Evolutionary conservation across 1,140 invertebrate species (phyloP), one percentile per base, ranked within the genome.

Genomic region (Orchesella cincta): DNA sequence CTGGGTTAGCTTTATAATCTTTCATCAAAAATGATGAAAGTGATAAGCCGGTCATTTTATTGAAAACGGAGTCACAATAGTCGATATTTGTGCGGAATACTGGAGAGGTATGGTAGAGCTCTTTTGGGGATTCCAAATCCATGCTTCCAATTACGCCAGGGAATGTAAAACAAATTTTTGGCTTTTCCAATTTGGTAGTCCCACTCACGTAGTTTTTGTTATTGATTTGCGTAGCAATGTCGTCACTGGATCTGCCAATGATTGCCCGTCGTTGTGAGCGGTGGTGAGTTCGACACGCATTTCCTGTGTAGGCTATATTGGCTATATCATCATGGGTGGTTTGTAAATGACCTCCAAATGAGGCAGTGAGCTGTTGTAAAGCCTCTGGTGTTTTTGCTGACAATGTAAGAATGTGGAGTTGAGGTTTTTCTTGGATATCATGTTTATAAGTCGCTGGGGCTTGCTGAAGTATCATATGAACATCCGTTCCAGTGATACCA

Each of bases 401-500:
- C 12, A 57, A 14, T 57, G 54, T 57, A 3, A 57, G 8, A 23
- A 57, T 12, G 23, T 57, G 54, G 54, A 26, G 54, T n/a, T 12
- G 14, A 18, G 8, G 8, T 57, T 5, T 16, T 57, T 57, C n/a
- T 26, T 23, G 12, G 8, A 57, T 23, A 26, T 14, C 3, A n/a
- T n/a, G 54, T n/a, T 5, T 26, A 23, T 5, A 18, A 14, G 16
- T 29, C 34, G 3, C 23, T 2, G 31, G 5, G 16, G 29, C 29
- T 29, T 74, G 12, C 36, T 74, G 31, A 18, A 74, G 2, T 5
- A 74, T 29, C 16, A 39, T 35, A 52, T 35, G 36, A 14, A 52
- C 73, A 51, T 74, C 36, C 34, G 73, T 74, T 29, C 73, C 73
- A 28, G 31, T 74, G 28, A 74, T 29, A 3, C 73, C 73, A 51